phyloP scores from a whole-genome alignment of 2,888 invertebrate genomes.

The Cheilosia impressa region DNA sequence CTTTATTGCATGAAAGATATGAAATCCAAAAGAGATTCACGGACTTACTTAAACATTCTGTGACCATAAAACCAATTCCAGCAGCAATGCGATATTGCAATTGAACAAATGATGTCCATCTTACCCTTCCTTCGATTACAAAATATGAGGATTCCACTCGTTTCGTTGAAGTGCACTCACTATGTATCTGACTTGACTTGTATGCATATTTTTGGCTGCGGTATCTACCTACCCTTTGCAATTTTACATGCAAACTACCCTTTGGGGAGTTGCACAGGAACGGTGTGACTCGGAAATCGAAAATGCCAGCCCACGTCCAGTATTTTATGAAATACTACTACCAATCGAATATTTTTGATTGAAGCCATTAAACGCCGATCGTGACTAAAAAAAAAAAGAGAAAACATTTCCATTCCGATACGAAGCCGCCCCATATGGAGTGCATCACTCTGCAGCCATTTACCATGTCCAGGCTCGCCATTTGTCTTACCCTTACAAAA shows the following conservation, averaged over 20 bases:
- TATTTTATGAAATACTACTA: slow-evolving; percentile 55
- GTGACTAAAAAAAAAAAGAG: slow-evolving; percentile 42
- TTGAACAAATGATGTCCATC: slow-evolving; percentile 65
- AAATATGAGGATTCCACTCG: slow-evolving; percentile 39
- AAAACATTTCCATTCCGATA: background rate
- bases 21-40: slow-evolving; percentile 17
- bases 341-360: slow-evolving; percentile 64
- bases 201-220: background rate
- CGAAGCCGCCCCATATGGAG: slow-evolving; percentile 6
- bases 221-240: slow-evolving; percentile 9
- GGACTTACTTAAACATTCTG: slow-evolving; percentile 30
- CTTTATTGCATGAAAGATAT: slow-evolving; percentile 3
- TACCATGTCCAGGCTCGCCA: slow-evolving; percentile 4
- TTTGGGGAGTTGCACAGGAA: slow-evolving; percentile 30
- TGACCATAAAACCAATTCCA: slow-evolving; percentile 43
- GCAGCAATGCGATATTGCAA: slow-evolving; percentile 4
- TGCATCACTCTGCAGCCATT: slow-evolving; percentile 22
- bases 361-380: slow-evolving; percentile 62
- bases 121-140: background rate
- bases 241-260: slow-evolving; percentile 39
- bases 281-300: slow-evolving; percentile 11
- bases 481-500: slow-evolving; percentile 1
- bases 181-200: slow-evolving; percentile 28
- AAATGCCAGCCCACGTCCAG: slow-evolving; percentile 32
- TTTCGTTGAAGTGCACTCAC: background rate